Percentiles rank a stretch among this genome's conserved stretches.
These are phyloP conservation scores for Eledone cirrhosa DNA, from an alignment of 2,888 invertebrate genomes.

Conservation along the genomic window DNA sequence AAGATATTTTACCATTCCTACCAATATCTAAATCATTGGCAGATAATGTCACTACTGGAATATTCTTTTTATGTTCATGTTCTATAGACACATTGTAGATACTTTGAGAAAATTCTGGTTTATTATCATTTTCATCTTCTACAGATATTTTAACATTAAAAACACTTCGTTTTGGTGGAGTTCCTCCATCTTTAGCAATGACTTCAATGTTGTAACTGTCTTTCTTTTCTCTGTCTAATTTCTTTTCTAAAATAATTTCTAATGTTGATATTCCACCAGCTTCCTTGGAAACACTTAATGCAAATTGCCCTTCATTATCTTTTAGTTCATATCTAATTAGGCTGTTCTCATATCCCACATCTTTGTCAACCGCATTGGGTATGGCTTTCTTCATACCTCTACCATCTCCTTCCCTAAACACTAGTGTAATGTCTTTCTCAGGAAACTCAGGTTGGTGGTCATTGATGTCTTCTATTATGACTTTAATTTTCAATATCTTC, in stretches of 20 bases:
- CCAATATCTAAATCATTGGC: slow-evolving; percentile 4
- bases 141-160: slow-evolving; percentile 31
- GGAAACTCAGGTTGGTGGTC: slow-evolving; percentile 33
- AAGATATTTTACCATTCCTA: slow-evolving; percentile 4
- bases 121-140: slow-evolving; percentile 36
- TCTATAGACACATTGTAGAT: slow-evolving; percentile 7
- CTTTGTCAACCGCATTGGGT: slow-evolving; percentile 10
- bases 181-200: slow-evolving; percentile 32
- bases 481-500: neutral
- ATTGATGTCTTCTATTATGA: slow-evolving; percentile 33
- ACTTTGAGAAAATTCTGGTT: slow-evolving; percentile 31
- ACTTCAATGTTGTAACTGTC: slow-evolving; percentile 21
- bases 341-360: neutral
- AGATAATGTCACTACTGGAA: neutral
- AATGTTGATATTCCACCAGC: neutral
- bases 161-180: neutral
- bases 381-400: slow-evolving; percentile 9
- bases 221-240: slow-evolving; percentile 30
- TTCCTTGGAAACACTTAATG: neutral
- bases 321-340: neutral
- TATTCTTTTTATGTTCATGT: neutral
- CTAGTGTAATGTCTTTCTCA: neutral
- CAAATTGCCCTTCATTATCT: neutral
- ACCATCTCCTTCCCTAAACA: slow-evolving; percentile 31
- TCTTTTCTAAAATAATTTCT: neutral